Evolutionary conservation across 2,797 vertebrate species (phyloP).

Genomic region (Myotis daubentonii): DNA sequence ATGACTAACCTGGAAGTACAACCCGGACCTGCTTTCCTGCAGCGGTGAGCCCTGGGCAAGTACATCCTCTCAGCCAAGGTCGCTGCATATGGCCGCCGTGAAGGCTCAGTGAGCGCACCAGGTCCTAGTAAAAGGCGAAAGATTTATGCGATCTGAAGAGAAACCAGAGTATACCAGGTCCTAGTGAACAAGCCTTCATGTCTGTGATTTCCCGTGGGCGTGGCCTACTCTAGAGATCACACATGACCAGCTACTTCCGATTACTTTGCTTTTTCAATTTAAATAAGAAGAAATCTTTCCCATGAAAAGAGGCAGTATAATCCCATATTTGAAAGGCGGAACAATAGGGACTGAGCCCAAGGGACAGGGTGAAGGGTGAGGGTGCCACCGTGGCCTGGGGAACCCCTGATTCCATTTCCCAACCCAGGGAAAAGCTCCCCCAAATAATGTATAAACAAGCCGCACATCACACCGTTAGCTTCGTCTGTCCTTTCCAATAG

Average conservation of each 20-base stretch:
- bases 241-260: not conserved
- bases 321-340: not conserved
- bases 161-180: too few species aligned
- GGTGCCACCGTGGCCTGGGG: not conserved
- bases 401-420: not conserved
- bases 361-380: not conserved
- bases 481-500: not conserved
- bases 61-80: not conserved
- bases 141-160: too few species aligned
- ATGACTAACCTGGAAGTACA: not conserved
- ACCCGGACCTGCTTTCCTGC: not conserved
- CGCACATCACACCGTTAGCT: not conserved
- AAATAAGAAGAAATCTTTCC: not conserved
- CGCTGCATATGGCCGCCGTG: not conserved
- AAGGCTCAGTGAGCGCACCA: not conserved
- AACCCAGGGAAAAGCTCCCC: not conserved
- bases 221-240: not conserved
- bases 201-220: not conserved
- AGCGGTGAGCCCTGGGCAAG: not conserved
- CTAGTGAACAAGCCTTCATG: not conserved
- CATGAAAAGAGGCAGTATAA: not conserved
- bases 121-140: too few species aligned
- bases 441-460: not conserved
- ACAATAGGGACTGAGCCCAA: not conserved
- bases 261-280: not conserved